phyloP scores from a whole-genome alignment of 2,797 vertebrate species.

The Acanthurus leucopareius region DNA sequence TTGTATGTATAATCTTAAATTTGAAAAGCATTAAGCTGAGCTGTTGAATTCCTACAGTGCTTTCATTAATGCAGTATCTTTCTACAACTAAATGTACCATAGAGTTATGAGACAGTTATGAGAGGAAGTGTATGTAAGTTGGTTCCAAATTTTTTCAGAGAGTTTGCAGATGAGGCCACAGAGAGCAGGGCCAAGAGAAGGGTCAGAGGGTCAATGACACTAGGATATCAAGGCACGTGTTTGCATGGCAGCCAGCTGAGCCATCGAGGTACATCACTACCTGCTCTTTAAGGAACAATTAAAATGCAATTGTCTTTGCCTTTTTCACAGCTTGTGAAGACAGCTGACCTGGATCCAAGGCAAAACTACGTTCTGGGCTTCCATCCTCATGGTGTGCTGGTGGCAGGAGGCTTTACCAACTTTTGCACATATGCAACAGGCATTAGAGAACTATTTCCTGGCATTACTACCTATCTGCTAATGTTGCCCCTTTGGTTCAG shows the following conservation, averaged over 20 bases:
- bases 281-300: neutral
- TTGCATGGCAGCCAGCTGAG: slow-evolving; percentile 1
- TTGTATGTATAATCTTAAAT: too few relatives aligned
- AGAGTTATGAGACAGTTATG: neutral
- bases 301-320: neutral
- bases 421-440: slow-evolving; percentile 91
- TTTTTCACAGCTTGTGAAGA: slow-evolving; percentile 91
- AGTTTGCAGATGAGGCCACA: slow-evolving; percentile 19
- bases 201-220: slow-evolving; percentile 38
- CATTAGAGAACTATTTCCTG: slow-evolving; percentile 88
- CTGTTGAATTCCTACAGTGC: neutral
- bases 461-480: slow-evolving; percentile 89
- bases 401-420: slow-evolving; percentile 90
- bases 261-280: neutral
- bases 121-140: neutral
- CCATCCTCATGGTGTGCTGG: slow-evolving; percentile 94
- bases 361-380: slow-evolving; percentile 93
- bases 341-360: slow-evolving; percentile 89
- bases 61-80: neutral
- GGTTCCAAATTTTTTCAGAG: neutral
- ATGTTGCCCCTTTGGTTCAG: slow-evolving; percentile 94
- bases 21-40: too few relatives aligned
- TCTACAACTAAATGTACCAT: neutral
- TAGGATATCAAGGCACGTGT: slow-evolving; percentile 38
- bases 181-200: neutral